These are phyloP conservation scores for Ectobius pallidus DNA, from an alignment of 2,888 invertebrate species.

Conservation along the genomic window DNA sequence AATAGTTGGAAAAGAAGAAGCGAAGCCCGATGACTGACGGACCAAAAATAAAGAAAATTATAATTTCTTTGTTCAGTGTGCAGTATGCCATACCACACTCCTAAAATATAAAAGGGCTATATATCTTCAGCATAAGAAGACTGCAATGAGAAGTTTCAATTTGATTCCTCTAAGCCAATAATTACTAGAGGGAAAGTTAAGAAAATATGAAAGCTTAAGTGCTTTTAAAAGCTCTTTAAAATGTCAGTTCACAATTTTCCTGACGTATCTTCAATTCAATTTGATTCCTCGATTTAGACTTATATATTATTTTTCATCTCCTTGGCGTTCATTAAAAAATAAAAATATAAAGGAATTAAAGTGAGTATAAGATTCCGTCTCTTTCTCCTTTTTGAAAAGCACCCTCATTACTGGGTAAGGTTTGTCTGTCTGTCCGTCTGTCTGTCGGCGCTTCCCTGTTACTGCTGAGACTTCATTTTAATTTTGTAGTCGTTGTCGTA, in stretches of 20 bases:
- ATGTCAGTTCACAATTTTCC: not conserved
- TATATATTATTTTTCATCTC: constrained; percentile 15
- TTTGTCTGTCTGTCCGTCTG: not conserved
- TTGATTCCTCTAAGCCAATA: no score
- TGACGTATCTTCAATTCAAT: no score
- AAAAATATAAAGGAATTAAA: constrained; percentile 12
- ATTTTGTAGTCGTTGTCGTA: constrained; percentile 31
- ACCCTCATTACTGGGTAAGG: constrained; percentile 18
- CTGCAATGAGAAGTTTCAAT: no score
- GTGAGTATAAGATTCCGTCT: constrained; percentile 10
- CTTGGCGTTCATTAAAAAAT: constrained; percentile 22
- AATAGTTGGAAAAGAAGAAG: no score
- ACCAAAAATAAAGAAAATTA: no score
- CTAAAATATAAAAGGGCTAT: no score
- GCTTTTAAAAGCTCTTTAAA: not conserved
- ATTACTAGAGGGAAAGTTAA: no score
- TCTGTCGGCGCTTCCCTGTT: not conserved
- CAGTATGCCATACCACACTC: no score
- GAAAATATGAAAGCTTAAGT: not conserved
- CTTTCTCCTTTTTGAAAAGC: constrained; percentile 15
- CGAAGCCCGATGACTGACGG: no score
- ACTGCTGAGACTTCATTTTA: constrained; percentile 24
- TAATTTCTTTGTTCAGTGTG: no score
- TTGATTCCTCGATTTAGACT: not conserved
- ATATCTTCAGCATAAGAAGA: no score